Conservation (phyloP, 2,888 invertebrate species). For the Athripsodes cinereus region DNA sequence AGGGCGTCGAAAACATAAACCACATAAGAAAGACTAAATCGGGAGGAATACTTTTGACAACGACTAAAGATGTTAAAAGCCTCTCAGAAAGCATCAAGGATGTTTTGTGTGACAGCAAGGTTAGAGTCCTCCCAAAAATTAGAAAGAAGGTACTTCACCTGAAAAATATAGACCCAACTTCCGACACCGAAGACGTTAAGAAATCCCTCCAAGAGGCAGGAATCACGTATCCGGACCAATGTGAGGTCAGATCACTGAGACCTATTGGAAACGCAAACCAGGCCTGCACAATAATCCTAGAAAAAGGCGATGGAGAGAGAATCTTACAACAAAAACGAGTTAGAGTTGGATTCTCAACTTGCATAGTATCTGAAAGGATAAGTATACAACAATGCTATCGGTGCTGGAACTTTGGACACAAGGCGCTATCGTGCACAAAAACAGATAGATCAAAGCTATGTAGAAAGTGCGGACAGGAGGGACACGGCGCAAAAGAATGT, state of each 20-base stretch:
- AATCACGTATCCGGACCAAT: not conserved
- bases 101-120: too few relatives aligned
- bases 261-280: not conserved
- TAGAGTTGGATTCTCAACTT: not conserved
- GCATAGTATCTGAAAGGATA: not conserved
- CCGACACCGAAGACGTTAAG: not conserved
- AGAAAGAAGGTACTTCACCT: not conserved
- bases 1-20: too few relatives aligned
- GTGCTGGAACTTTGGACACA: not conserved
- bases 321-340: too few relatives aligned
- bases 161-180: not conserved
- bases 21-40: too few relatives aligned
- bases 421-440: not conserved
- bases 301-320: not conserved
- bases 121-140: too few relatives aligned
- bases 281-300: not conserved
- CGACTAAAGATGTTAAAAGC: too few relatives aligned
- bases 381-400: not conserved
- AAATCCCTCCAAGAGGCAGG: not conserved
- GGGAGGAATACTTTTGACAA: too few relatives aligned
- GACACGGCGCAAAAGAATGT: not conserved
- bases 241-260: not conserved
- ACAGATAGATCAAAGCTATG: not conserved
- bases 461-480: not conserved
- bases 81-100: too few relatives aligned